Evolutionary conservation across 1,140 invertebrate genomes (phyloP).

Genomic region (Phortica variegata): DNA sequence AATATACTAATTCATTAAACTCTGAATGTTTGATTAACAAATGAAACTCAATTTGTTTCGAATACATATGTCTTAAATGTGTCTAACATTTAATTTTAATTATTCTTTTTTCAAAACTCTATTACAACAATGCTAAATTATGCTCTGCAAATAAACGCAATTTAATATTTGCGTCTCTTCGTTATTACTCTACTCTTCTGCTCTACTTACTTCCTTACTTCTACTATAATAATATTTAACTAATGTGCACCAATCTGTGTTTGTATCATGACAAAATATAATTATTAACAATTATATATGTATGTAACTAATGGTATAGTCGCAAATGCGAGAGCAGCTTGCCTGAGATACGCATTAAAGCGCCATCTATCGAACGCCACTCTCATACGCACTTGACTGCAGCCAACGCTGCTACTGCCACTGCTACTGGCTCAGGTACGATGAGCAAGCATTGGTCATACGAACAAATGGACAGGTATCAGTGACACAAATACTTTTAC

Average conservation of each 20-base stretch:
- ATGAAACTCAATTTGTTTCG: background rate
- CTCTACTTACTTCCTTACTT: constrained; percentile 10
- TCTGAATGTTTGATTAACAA: background rate
- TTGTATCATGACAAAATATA: no score
- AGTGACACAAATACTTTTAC: constrained; percentile 15
- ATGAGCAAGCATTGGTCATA: constrained; percentile 55
- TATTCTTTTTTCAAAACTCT: no score
- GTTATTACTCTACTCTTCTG: no score
- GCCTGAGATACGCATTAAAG: constrained; percentile 75
- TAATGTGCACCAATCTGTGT: no score
- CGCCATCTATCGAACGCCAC: constrained; percentile 74
- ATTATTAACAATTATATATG: no score
- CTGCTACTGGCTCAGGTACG: constrained; percentile 55
- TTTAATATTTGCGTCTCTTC: no score
- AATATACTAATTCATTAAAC: constrained; percentile 15
- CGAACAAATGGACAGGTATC: constrained; percentile 55
- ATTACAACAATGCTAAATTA: no score
- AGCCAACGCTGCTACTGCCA: constrained; percentile 42
- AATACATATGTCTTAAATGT: no score
- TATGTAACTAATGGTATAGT: no score
- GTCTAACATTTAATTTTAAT: no score
- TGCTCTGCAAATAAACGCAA: no score
- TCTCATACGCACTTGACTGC: constrained; percentile 51
- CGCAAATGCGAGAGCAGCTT: constrained; percentile 69
- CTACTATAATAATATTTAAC: no score